A percentile compares a stretch with the other conserved stretches of the same genome.
Conservation (phyloP, 2,888 invertebrate species). For the Cryptocheilus praepositus region DNA sequence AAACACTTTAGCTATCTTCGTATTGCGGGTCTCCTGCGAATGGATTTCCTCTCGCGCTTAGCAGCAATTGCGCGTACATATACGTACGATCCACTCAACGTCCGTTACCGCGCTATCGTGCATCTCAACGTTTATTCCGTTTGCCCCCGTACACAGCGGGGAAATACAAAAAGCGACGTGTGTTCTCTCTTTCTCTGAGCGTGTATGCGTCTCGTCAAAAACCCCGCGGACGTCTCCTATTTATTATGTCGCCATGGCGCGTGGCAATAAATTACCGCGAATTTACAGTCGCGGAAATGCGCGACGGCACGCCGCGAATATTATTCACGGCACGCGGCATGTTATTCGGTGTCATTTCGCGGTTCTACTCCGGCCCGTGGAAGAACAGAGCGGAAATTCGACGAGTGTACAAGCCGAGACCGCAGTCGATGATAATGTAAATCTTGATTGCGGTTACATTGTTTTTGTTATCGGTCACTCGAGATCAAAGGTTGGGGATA, state of each 20-base stretch:
- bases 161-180: constrained; percentile 27
- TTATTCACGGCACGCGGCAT: constrained; percentile 42
- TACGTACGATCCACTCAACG: constrained; percentile 21
- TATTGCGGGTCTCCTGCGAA: neutral
- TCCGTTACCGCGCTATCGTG: constrained; percentile 27
- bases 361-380: neutral
- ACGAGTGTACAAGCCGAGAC: constrained; percentile 3
- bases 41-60: neutral
- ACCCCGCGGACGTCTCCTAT: constrained; percentile 36
- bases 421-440: too few relatives aligned
- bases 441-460: too few relatives aligned
- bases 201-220: constrained; percentile 47
- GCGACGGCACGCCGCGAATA: constrained; percentile 40
- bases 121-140: constrained; percentile 37
- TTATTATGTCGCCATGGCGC: constrained; percentile 51
- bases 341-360: too few relatives aligned
- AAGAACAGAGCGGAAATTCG: constrained; percentile 26
- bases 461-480: too few relatives aligned
- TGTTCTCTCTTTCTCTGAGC: neutral
- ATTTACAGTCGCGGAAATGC: constrained; percentile 47
- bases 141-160: constrained; percentile 16
- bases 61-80: constrained; percentile 24
- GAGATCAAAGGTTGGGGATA: neutral
- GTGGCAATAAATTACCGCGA: constrained; percentile 49
- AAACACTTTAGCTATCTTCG: neutral